These are phyloP conservation scores for Chloroceryle inda DNA, from an alignment of 2,797 vertebrate species.

Conservation along the genomic window DNA sequence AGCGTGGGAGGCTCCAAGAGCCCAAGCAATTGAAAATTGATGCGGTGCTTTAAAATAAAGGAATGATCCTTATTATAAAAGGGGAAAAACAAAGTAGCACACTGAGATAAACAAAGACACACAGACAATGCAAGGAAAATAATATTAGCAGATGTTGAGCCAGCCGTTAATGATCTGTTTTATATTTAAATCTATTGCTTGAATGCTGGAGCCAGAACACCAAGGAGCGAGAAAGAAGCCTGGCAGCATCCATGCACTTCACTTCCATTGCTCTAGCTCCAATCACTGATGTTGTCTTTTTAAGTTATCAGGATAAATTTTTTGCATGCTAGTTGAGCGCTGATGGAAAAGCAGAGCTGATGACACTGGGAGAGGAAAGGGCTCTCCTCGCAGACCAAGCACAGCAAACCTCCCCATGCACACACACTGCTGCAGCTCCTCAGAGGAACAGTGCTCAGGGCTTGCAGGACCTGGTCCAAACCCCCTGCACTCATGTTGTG, in stretches of 20 bases:
- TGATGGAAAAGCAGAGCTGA: neutral
- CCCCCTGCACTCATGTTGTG: neutral
- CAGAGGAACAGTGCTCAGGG: neutral
- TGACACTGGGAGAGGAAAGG: neutral
- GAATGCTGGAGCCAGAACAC: conserved; percentile 66
- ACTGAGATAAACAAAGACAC: conserved; percentile 76
- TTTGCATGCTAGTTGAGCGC: neutral
- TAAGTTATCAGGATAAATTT: conserved; percentile 25
- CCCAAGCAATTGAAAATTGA: conserved; percentile 69
- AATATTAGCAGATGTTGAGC: conserved; percentile 79
- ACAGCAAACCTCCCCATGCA: neutral
- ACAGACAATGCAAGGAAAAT: conserved; percentile 78
- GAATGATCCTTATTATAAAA: conserved; percentile 76
- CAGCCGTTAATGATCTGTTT: conserved; percentile 77
- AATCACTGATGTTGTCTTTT: conserved; percentile 27
- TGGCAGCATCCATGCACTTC: conserved; percentile 61
- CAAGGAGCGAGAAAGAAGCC: conserved; percentile 60
- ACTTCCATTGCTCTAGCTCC: conserved; percentile 60
- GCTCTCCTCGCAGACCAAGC: neutral
- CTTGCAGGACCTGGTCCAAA: neutral
- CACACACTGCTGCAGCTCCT: neutral
- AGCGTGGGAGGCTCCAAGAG: conserved; percentile 70
- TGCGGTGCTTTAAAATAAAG: conserved; percentile 68
- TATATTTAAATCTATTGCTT: conserved; percentile 77
- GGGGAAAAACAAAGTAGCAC: conserved; percentile 72